Conservation (phyloP, 2,113 vertebrate genomes). For the Tetraodon nigroviridis region DNA sequence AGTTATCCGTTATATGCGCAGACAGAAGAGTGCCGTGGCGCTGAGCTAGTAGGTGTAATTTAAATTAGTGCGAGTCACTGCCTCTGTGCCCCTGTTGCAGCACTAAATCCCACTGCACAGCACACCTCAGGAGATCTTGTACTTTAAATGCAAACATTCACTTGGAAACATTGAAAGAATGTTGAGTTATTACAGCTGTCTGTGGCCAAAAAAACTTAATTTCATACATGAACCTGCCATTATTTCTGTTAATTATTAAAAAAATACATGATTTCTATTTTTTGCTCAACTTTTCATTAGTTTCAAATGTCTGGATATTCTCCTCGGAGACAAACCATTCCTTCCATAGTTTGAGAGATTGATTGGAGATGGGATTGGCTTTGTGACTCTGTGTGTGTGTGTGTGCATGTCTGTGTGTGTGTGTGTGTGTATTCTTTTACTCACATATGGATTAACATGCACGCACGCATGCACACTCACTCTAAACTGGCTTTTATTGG, state of each 20-base stretch:
- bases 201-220: neutral
- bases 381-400: neutral
- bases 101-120: constrained; percentile 9
- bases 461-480: neutral
- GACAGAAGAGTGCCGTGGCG: constrained; percentile 34
- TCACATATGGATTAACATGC: too few species aligned
- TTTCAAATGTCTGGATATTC: constrained; percentile 28
- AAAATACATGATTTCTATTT: constrained; percentile 26
- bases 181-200: constrained; percentile 7
- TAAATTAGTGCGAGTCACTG: constrained; percentile 65
- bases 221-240: neutral
- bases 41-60: constrained; percentile 60
- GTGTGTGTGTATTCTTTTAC: too few species aligned
- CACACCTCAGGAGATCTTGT: constrained; percentile 16
- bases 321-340: constrained; percentile 23
- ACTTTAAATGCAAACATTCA: constrained; percentile 35
- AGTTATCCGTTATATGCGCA: constrained; percentile 57
- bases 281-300: constrained; percentile 27
- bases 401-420: neutral
- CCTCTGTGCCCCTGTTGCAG: constrained; percentile 19
- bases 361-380: constrained; percentile 18
- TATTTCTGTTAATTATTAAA: constrained; percentile 37
- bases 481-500: neutral
- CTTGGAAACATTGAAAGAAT: constrained; percentile 29
- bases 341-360: constrained; percentile 21